Percentiles rank a stretch among this genome's conserved stretches.
These are phyloP conservation scores for Buphagus erythrorhynchus DNA, from an alignment of 2,797 vertebrate genomes.

Conservation along the genomic window DNA sequence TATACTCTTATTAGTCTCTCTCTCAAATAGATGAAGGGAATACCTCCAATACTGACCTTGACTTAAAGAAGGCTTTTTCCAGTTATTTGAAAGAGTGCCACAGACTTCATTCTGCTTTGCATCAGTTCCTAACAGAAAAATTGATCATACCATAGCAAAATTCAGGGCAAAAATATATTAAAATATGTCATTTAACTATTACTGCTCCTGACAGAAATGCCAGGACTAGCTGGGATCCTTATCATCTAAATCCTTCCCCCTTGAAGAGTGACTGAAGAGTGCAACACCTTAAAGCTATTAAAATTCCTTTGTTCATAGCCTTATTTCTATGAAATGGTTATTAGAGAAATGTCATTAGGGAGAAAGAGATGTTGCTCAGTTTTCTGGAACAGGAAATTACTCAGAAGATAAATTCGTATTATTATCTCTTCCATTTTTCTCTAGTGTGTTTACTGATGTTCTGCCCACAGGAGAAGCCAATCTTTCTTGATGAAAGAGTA, in stretches of 20 bases:
- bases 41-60: background rate
- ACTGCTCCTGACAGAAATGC: background rate
- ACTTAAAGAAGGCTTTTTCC: background rate
- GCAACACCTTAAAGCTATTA: conserved; percentile 1
- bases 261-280: background rate
- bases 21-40: background rate
- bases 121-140: background rate
- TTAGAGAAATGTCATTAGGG: conserved; percentile 9
- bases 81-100: background rate
- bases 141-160: background rate
- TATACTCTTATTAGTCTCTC: background rate
- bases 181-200: conserved; percentile 7
- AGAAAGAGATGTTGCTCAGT: conserved; percentile 11
- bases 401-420: conserved; percentile 29
- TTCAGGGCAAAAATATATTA: background rate
- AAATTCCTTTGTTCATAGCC: conserved; percentile 5
- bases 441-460: conserved; percentile 8
- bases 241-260: background rate
- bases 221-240: background rate
- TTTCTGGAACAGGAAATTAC: conserved; percentile 47
- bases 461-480: conserved; percentile 9
- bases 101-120: background rate
- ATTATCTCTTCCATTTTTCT: conserved; percentile 25
- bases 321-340: conserved; percentile 34
- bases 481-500: conserved; percentile 29